A percentile compares a stretch with the other conserved stretches of the same genome.
Conservation (phyloP, 2,888 invertebrate species). For the Furcula furcula region DNA sequence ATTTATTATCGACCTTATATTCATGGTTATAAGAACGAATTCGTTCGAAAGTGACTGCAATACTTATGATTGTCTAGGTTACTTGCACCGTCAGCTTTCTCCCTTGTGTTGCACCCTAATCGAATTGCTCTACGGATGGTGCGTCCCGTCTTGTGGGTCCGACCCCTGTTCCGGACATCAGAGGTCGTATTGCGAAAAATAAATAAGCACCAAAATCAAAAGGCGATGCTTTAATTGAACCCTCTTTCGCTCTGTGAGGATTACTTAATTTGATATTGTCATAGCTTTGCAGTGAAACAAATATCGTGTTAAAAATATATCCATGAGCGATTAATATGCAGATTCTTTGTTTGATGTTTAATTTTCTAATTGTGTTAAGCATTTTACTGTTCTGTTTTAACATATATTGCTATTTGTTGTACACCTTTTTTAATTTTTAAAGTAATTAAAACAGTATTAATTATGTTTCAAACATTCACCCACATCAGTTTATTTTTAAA, state of each 20-base stretch:
- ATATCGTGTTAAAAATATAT: constrained; percentile 2
- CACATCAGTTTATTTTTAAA: too few relatives aligned
- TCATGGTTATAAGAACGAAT: constrained; percentile 11
- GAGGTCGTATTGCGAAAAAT: constrained; percentile 72
- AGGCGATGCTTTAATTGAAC: constrained; percentile 71
- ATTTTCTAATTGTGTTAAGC: too few relatives aligned
- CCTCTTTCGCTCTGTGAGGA: constrained; percentile 64
- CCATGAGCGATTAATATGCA: too few relatives aligned
- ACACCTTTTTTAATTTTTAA: too few relatives aligned
- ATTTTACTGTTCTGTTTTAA: not conserved
- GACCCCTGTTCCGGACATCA: constrained; percentile 70
- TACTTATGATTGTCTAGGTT: constrained; percentile 35
- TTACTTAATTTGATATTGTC: constrained; percentile 71
- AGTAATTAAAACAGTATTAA: too few relatives aligned
- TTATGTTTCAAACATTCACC: too few relatives aligned
- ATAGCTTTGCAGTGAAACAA: constrained; percentile 28
- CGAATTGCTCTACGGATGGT: constrained; percentile 77
- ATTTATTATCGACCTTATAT: constrained; percentile 16
- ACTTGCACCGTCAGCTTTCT: constrained; percentile 69
- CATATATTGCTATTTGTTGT: too few relatives aligned
- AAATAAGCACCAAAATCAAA: constrained; percentile 73
- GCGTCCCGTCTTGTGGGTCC: constrained; percentile 67
- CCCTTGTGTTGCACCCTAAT: constrained; percentile 78
- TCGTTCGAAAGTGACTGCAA: constrained; percentile 11
- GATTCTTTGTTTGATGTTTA: not conserved